A percentile compares a stretch with the other conserved stretches of the same genome.
These are phyloP conservation scores for Callithrix jacchus DNA, from an alignment of 2,113 vertebrate genomes.

Conservation along the genomic window DNA sequence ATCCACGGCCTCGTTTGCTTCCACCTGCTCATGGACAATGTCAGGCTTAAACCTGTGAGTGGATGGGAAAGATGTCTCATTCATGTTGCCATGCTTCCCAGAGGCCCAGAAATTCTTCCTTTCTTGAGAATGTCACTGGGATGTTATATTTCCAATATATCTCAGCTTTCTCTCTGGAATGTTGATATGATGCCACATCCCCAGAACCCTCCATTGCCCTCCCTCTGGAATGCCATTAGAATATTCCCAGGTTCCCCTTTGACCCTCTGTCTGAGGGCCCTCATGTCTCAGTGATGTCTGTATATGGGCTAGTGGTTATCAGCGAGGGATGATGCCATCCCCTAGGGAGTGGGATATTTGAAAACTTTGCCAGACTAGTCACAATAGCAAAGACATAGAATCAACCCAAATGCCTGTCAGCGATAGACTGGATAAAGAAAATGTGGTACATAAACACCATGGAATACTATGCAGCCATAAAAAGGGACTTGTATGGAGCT, in stretches of 20 bases:
- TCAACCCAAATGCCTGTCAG: too few species aligned
- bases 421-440: too few species aligned
- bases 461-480: too few species aligned
- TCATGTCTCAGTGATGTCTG: background rate
- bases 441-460: too few species aligned
- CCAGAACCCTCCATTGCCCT: background rate
- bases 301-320: background rate
- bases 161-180: background rate
- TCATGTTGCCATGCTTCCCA: background rate
- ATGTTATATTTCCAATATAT: background rate
- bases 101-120: background rate
- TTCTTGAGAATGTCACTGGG: background rate
- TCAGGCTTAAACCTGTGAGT: background rate
- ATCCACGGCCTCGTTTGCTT: background rate
- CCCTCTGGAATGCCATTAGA: background rate
- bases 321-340: accelerated
- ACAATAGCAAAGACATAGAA: too few species aligned
- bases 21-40: background rate
- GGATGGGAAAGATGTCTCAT: background rate
- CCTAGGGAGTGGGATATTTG: background rate
- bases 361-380: background rate
- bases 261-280: background rate
- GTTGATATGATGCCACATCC: background rate
- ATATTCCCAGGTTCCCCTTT: background rate
- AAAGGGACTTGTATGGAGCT: too few species aligned